Evolutionary conservation across 2,113 vertebrate genomes (phyloP).

Genomic region (Isurus oxyrinchus): DNA sequence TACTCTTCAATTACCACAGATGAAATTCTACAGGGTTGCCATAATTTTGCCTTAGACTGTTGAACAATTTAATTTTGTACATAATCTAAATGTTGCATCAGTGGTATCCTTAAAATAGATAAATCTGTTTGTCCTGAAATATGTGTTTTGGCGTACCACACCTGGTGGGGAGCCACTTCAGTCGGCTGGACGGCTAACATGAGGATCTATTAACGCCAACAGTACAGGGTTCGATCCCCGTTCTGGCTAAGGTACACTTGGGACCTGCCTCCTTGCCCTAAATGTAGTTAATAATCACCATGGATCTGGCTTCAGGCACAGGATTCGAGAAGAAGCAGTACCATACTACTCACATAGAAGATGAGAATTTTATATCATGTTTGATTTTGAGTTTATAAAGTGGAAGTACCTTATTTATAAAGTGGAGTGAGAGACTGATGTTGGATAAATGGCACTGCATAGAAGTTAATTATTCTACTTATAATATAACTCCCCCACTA

Average conservation of each 20-base stretch:
- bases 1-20: background rate
- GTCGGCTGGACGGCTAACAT: too few species aligned
- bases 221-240: background rate
- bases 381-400: background rate
- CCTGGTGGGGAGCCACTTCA: too few species aligned
- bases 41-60: background rate
- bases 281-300: background rate
- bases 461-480: background rate
- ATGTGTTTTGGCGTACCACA: background rate
- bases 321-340: background rate
- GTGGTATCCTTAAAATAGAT: background rate
- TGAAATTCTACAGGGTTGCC: background rate
- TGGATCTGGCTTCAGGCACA: background rate
- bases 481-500: background rate
- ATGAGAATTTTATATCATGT: background rate
- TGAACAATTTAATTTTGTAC: constrained; percentile 13
- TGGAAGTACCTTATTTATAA: background rate
- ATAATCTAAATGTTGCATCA: background rate
- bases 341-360: background rate
- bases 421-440: background rate
- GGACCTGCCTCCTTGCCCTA: too few species aligned
- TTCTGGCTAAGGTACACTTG: background rate
- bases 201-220: too few species aligned
- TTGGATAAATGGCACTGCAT: background rate
- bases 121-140: background rate